Evolutionary conservation across 2,797 vertebrate genomes (phyloP).

Genomic region (Chloroceryle amazona): DNA sequence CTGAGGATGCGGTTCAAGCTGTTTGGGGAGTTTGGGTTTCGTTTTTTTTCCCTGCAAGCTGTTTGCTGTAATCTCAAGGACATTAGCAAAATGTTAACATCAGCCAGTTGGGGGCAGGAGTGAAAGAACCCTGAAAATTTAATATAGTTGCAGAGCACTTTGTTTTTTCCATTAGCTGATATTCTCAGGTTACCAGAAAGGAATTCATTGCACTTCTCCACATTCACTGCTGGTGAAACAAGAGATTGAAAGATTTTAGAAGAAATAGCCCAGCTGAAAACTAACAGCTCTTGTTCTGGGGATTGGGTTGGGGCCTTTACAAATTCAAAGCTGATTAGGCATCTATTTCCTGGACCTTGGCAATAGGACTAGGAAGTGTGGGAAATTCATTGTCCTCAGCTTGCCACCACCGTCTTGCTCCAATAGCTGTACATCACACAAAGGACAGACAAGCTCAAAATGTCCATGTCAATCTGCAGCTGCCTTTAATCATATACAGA

Average conservation of each 20-base stretch:
- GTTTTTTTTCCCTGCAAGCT: not conserved
- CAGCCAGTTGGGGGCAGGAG: slow-evolving; percentile 39
- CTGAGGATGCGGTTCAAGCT: slow-evolving; percentile 14
- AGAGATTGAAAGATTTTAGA: slow-evolving; percentile 23
- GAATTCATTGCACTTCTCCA: slow-evolving; percentile 43
- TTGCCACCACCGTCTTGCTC: not conserved
- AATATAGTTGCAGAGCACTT: slow-evolving; percentile 42
- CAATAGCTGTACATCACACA: not conserved
- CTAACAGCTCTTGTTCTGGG: not conserved
- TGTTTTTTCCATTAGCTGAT: slow-evolving; percentile 64
- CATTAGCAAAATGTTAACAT: slow-evolving; percentile 17
- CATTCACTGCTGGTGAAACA: slow-evolving; percentile 4
- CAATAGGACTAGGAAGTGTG: slow-evolving; percentile 20
- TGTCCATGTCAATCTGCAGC: slow-evolving; percentile 24
- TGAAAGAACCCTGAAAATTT: slow-evolving; percentile 57
- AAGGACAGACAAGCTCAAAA: not conserved
- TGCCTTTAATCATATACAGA: slow-evolving; percentile 56
- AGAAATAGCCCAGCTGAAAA: slow-evolving; percentile 6
- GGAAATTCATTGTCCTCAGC: slow-evolving; percentile 7
- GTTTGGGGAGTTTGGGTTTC: not conserved
- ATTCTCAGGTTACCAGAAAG: slow-evolving; percentile 69
- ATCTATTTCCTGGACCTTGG: not conserved
- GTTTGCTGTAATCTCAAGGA: slow-evolving; percentile 21
- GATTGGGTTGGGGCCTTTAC: not conserved
- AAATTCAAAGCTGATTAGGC: not conserved